Evolutionary conservation across 2,888 invertebrate species (phyloP).

Genomic region (Drosophila nigricruria): DNA sequence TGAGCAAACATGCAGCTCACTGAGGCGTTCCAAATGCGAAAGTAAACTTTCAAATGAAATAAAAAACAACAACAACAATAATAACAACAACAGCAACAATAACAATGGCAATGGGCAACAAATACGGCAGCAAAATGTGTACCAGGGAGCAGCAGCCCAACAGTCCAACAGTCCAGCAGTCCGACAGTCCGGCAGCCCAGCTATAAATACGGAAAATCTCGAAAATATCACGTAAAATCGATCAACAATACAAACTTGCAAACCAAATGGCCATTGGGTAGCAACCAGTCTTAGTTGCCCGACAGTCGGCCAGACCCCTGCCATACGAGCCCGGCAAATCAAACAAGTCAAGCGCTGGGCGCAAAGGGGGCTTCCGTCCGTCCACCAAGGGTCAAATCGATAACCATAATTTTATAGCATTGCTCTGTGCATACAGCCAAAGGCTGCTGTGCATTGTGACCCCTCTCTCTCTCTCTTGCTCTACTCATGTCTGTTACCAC

Average conservation of each 20-base stretch:
- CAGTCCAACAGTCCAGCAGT: constrained; percentile 4
- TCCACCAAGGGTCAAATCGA: constrained; percentile 79
- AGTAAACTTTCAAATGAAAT: constrained; percentile 78
- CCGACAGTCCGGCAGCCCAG: constrained; percentile 47
- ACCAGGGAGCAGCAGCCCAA: constrained; percentile 46
- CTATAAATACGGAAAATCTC: constrained; percentile 84
- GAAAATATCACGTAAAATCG: constrained; percentile 85
- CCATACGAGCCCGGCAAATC: constrained; percentile 49
- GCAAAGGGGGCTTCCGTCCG: constrained; percentile 26
- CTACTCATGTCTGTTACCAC: background rate
- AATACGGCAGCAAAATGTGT: constrained; percentile 63
- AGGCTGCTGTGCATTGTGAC: constrained; percentile 5
- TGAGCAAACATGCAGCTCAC: constrained; percentile 74
- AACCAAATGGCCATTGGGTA: constrained; percentile 71
- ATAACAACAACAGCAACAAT: constrained; percentile 38
- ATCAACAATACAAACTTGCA: constrained; percentile 85
- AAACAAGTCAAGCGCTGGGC: constrained; percentile 60
- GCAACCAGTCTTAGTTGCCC: constrained; percentile 26
- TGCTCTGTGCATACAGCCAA: constrained; percentile 21
- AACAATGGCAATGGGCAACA: constrained; percentile 50
- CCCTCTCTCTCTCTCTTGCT: background rate
- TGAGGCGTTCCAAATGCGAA: constrained; percentile 75
- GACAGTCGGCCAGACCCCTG: constrained; percentile 5
- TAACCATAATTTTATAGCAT: constrained; percentile 73
- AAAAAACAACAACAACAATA: constrained; percentile 52